These are phyloP conservation scores for Corella eumyota DNA, from an alignment of 23 tunicate species.

Conservation along the genomic window DNA sequence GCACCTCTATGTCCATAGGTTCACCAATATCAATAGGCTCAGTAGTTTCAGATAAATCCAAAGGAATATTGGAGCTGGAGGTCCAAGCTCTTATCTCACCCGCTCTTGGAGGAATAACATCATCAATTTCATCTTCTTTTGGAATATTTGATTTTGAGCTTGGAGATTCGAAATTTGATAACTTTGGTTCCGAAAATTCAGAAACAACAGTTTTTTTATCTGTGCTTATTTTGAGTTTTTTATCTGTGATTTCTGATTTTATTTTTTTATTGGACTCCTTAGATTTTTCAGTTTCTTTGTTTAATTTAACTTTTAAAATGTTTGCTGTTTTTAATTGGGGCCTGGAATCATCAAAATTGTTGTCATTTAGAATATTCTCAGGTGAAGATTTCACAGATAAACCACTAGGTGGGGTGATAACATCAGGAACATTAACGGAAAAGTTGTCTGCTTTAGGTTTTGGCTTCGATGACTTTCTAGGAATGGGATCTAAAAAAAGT, in stretches of 20 bases:
- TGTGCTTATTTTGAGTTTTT: no score
- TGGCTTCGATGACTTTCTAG: neutral
- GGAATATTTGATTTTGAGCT: no score
- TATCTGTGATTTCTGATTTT: neutral
- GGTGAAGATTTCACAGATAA: constrained; percentile 8
- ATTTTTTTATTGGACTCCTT: constrained; percentile 14
- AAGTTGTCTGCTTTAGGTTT: neutral
- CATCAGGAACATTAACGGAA: constrained; percentile 5
- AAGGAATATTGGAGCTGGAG: constrained; percentile 71
- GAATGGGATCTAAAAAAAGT: neutral
- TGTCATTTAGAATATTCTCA: neutral
- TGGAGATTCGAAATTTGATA: no score
- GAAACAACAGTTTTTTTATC: no score
- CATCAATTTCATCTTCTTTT: constrained; percentile 6
- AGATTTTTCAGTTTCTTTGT: neutral
- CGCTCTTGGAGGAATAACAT: constrained; percentile 6
- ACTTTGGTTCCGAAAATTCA: no score
- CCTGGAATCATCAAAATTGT: neutral
- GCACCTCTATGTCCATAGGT: no score
- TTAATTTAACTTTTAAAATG: constrained; percentile 6
- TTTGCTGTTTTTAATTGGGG: constrained; percentile 25
- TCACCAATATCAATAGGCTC: no score
- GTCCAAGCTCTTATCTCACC: constrained; percentile 61
- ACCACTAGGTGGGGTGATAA: neutral
- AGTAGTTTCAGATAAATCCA: no score